Conservation (phyloP, 2,888 invertebrate genomes). For the Eudasyphora cyanicolor region DNA sequence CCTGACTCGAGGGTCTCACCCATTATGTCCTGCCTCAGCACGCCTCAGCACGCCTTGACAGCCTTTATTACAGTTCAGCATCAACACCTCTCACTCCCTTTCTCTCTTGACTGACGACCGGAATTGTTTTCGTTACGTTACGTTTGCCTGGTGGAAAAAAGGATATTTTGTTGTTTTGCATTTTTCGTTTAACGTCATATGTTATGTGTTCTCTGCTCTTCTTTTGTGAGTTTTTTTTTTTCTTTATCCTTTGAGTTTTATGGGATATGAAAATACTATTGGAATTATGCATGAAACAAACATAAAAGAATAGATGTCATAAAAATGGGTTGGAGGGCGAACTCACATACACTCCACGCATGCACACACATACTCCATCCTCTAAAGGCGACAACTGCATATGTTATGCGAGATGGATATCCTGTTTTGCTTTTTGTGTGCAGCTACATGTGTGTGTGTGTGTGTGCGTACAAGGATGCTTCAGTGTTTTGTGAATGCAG, state of each 20-base stretch:
- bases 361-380: no score
- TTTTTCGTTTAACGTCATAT: neutral
- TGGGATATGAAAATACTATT: slow-evolving; percentile 18
- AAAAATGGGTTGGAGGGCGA: neutral
- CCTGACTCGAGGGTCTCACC: no score
- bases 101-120: neutral
- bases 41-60: neutral
- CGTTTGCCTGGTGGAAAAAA: neutral
- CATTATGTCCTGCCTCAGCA: neutral
- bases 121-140: neutral
- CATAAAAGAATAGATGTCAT: slow-evolving; percentile 1
- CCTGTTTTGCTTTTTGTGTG: neutral
- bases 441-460: neutral
- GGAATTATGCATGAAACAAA: slow-evolving; percentile 39
- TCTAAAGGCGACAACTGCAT: neutral
- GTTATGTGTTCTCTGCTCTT: no score
- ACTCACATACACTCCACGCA: no score
- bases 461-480: neutral
- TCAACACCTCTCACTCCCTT: slow-evolving; percentile 29
- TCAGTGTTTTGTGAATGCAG: neutral
- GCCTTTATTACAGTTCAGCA: slow-evolving; percentile 34
- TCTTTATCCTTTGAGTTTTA: slow-evolving; percentile 17
- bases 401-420: neutral
- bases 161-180: slow-evolving; percentile 30
- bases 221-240: neutral